Base-by-base conservation (phyloP, 92 coral and sea anemone species). In the Plumapathes pennacea region DNA sequence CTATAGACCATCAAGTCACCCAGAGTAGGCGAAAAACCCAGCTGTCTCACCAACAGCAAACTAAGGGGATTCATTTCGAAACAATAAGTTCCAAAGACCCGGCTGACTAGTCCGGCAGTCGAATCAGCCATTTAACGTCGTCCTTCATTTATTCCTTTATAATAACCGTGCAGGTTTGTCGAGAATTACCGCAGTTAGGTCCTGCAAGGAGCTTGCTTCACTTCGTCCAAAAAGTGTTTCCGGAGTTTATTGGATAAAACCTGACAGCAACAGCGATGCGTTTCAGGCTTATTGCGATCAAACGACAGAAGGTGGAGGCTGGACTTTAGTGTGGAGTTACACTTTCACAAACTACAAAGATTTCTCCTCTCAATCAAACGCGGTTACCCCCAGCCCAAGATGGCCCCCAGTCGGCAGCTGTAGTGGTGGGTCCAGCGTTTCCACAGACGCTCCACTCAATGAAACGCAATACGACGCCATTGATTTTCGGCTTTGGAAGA, bases 251-350 rank as follows among this genome's bases (percentile, higher is more conserved):
- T 60, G 70, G 78, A 14, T 71, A 11, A 46, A 71, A 36, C 62
- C 50, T 19, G 78, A 71, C 32, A 53, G 48, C 22, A 54, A 63
- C 8, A 41, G 63, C 64, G 62, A 72, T 55, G 71, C 84, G 25
- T 77, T 77, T 59, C 32, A 42, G 33, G 85, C 52, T 17, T 62
- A 59, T 49, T 78, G 85, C 38, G 85, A 78, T 34, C 46, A 54
- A 62, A 30, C 28, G 4, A 42, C 48, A 11, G 48, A 39, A 7
- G 76, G 57, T 12, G 85, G 79, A 10, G 85, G 85, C 44, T 78
- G 79, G 85, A 78, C 85, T 0, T 18, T 78, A 12, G 85, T 69
- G 7, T 69, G 64, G 72, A 48, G 79, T 32, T 78, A 78, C 49
- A 61, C 72, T 3, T 78, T 78, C 27, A 70, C 73, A 10, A 3